Evolutionary conservation across 2,113 vertebrate species (phyloP).

Genomic region (Chiloscyllium plagiosum): DNA sequence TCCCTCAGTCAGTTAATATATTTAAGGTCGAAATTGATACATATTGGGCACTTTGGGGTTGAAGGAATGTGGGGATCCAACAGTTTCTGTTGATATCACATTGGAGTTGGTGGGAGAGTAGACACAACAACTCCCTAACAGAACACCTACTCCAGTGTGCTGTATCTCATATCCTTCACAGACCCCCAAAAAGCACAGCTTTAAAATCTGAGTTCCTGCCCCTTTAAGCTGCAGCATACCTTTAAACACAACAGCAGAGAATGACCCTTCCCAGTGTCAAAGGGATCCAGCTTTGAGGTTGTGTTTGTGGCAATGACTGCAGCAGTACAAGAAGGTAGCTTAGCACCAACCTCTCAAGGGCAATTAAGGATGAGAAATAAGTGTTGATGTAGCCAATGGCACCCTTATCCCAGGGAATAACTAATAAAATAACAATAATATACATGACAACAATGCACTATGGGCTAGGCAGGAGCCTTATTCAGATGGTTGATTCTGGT

Average conservation of each 20-base stretch:
- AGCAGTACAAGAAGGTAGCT: neutral
- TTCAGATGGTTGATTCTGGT: neutral
- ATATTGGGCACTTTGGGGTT: no score
- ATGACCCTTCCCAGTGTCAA: neutral
- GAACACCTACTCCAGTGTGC: neutral
- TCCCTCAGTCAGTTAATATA: no score
- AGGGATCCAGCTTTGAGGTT: neutral
- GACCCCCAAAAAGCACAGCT: no score
- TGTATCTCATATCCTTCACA: neutral
- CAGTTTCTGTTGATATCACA: no score
- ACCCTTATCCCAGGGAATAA: neutral
- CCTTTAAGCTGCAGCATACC: neutral
- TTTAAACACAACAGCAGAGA: neutral
- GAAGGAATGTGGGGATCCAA: no score
- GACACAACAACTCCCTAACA: neutral
- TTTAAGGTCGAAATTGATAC: no score
- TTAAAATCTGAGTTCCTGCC: neutral
- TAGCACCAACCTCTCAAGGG: neutral
- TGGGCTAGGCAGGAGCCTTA: neutral
- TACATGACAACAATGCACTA: neutral
- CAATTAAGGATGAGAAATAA: neutral
- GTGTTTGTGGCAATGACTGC: neutral
- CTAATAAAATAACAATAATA: neutral
- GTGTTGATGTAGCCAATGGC: neutral
- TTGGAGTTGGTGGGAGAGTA: no score